Base-by-base conservation (phyloP, 2,888 invertebrate species). In the Conus canariensis region DNA sequence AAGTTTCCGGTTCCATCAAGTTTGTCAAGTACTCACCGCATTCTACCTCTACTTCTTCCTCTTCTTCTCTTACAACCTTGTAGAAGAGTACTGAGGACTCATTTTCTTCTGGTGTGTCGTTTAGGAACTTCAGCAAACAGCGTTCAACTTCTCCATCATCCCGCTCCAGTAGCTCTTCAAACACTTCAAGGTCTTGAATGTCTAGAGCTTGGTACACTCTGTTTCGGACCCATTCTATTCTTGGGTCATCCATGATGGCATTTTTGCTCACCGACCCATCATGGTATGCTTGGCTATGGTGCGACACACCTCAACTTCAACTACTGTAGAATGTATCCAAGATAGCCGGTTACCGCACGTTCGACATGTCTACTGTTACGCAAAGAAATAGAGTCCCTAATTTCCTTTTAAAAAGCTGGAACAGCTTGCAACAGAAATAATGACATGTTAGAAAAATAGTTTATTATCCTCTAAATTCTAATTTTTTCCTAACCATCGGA, bases 11-110 rank as follows among this genome's bases (percentile, higher is more conserved):
- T 30, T 30, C 30, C 30, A 30, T 30, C 30, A 25, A 80, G 6
- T 25, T 58, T 83, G 8, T 19, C 22, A 5, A 56, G 14, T 22
- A 89, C 90, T 89, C 94, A 96, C 96, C 96, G 93, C 95, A 95
- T 95, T 96, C 96, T 83, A 96, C 95, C 95, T 96, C 96, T 82
- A 96, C 94, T 92, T 96, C 96, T 90, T 95, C 95, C 90, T 96
- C 95, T 92, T 96, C 96, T 92, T 96, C 96, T 86, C 92, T 92
- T 22, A 95, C 92, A 64, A 94, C 94, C 93, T 96, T 96, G 91
- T 96, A 96, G 92, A 96, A 96, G 25, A 96, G 91, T 80, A 96
- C 90, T 16, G 96, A 95, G n/a, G 95, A 93, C 90, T 95, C 94
- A 56, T 94, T 93, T 86, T 96, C 96, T 8, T 95, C 95, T 80